Evolutionary conservation across 1,140 invertebrate genomes (phyloP).

Genomic region (Bombus confusus): DNA sequence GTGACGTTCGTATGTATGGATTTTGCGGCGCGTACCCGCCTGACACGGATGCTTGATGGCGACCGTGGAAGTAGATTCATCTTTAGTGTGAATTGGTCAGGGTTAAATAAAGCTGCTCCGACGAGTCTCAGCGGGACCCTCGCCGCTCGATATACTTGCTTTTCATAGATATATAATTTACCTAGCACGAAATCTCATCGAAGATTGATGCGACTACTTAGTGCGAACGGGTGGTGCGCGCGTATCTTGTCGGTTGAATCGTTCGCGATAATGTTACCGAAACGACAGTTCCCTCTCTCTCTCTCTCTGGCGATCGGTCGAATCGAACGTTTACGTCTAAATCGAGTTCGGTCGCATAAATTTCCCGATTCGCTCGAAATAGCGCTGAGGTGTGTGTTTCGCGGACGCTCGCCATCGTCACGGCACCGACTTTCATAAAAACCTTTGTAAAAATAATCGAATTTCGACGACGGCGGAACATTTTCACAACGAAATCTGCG

Average conservation of each 20-base stretch:
- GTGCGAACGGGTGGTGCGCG: slow-evolving; percentile 23
- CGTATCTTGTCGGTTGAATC: slow-evolving; percentile 6
- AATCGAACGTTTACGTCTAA: slow-evolving; percentile 1
- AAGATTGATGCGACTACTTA: slow-evolving; percentile 29
- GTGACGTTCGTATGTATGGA: slow-evolving; percentile 42
- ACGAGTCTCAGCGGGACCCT: slow-evolving; percentile 37
- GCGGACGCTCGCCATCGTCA: not conserved
- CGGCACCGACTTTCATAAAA: not conserved
- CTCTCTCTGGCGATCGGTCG: not conserved
- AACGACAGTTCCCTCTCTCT: not conserved
- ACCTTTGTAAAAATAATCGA: not conserved
- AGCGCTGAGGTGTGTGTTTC: not conserved
- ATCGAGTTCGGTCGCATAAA: not conserved
- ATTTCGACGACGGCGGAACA: not conserved
- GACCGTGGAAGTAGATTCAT: slow-evolving; percentile 43
- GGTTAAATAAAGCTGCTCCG: slow-evolving; percentile 47
- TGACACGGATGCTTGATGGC: slow-evolving; percentile 42
- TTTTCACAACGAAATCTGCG: too few species aligned
- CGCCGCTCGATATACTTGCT: not conserved
- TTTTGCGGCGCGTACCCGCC: slow-evolving; percentile 50
- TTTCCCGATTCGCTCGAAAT: not conserved
- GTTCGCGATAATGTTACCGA: slow-evolving; percentile 41
- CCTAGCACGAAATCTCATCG: slow-evolving; percentile 13
- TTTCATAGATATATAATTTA: slow-evolving; percentile 44
- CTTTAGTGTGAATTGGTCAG: slow-evolving; percentile 55